phyloP scores from a whole-genome alignment of 1,140 invertebrate species.

The Bradysia coprophila region DNA sequence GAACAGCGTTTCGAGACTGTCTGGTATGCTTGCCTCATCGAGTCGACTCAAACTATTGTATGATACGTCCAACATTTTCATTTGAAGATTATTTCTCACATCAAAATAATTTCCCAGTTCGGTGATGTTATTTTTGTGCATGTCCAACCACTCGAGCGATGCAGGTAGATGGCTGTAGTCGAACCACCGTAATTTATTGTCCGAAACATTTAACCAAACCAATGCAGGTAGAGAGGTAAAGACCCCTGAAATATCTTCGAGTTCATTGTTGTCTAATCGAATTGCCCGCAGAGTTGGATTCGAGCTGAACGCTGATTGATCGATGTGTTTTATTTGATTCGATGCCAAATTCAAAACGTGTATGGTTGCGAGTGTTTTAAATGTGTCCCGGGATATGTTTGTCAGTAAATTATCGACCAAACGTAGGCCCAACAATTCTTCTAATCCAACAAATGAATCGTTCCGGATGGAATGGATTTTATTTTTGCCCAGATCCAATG shows the following conservation, averaged over 20 bases:
- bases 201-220: conserved; percentile 50
- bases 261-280: conserved; percentile 44
- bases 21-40: conserved; percentile 44
- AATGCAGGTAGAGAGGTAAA: conserved; percentile 41
- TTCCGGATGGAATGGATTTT: conserved; percentile 38
- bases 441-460: conserved; percentile 39
- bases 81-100: conserved; percentile 34
- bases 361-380: conserved; percentile 39
- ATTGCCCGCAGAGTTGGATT: conserved; percentile 42
- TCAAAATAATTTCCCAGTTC: conserved; percentile 48
- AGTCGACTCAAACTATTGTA: conserved; percentile 50
- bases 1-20: conserved; percentile 51
- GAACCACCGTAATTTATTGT: conserved; percentile 44
- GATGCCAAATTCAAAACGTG: conserved; percentile 48
- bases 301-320: conserved; percentile 40
- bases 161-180: conserved; percentile 44
- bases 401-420: conserved; percentile 46
- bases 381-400: conserved; percentile 43
- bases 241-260: conserved; percentile 42
- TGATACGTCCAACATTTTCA: conserved; percentile 57
- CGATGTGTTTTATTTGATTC: conserved; percentile 43
- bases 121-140: conserved; percentile 43
- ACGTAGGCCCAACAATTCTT: conserved; percentile 39
- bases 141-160: conserved; percentile 49
- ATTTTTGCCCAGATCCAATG: conserved; percentile 62